Percentiles rank a stretch among this genome's conserved stretches.
Conservation (phyloP, 35 echinoderm and acorn worm genomes). For the Lytechinus variegatus region DNA sequence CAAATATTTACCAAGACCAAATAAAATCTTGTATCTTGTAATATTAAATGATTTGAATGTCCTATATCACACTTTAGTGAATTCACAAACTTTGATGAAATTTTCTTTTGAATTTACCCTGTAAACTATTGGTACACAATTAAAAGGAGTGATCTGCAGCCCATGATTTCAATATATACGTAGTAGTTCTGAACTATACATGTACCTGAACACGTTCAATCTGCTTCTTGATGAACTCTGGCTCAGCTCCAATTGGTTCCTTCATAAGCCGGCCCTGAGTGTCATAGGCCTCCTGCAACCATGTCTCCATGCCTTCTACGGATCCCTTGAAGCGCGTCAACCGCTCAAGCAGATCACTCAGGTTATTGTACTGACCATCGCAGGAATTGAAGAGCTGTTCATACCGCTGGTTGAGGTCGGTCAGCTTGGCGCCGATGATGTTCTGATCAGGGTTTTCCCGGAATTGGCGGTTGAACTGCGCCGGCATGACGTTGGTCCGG, state of each 20-base stretch:
- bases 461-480: conserved; percentile 78
- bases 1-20: too few relatives aligned
- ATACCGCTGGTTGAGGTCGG: conserved; percentile 82
- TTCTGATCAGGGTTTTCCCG: conserved; percentile 73
- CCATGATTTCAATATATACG: too few relatives aligned
- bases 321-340: conserved; percentile 75
- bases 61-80: too few relatives aligned
- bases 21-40: too few relatives aligned
- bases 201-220: conserved; percentile 88
- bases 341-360: conserved; percentile 76
- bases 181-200: conserved; percentile 33
- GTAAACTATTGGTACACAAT: too few relatives aligned
- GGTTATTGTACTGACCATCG: conserved; percentile 66
- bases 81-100: too few relatives aligned
- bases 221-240: conserved; percentile 88
- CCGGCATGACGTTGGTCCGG: conserved; percentile 70
- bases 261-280: conserved; percentile 72
- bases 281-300: conserved; percentile 76
- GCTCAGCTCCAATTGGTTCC: conserved; percentile 88
- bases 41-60: too few relatives aligned
- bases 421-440: conserved; percentile 66
- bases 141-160: too few relatives aligned
- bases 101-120: too few relatives aligned
- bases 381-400: conserved; percentile 71
- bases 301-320: conserved; percentile 64